These are phyloP conservation scores for Psammodynastes pulverulentus DNA, from an alignment of 2,113 vertebrate species.

Conservation along the genomic window DNA sequence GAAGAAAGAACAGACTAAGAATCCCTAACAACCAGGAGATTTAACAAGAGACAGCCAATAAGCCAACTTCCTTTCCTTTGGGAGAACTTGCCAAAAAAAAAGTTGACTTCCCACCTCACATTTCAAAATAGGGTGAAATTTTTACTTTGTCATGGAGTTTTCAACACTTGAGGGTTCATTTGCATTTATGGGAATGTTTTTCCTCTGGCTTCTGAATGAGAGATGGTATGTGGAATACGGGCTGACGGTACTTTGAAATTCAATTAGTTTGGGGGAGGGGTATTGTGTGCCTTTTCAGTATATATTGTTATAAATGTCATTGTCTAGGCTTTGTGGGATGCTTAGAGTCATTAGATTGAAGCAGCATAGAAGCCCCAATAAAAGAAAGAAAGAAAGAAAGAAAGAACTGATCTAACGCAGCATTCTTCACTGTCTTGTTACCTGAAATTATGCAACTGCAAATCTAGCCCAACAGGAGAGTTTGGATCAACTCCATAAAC, in stretches of 20 bases:
- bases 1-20: background rate
- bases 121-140: background rate
- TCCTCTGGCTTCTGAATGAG: background rate
- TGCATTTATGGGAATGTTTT: background rate
- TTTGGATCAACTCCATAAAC: background rate
- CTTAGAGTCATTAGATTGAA: background rate
- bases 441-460: background rate
- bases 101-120: background rate
- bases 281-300: background rate
- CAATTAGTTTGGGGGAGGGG: background rate
- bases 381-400: background rate
- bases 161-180: background rate
- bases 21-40: background rate
- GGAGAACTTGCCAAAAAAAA: background rate
- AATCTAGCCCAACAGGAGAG: background rate
- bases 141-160: background rate
- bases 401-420: background rate
- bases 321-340: background rate
- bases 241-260: background rate
- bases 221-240: background rate
- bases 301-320: background rate
- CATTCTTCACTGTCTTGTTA: background rate
- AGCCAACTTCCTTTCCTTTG: background rate
- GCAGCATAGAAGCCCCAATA: background rate
- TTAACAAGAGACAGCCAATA: background rate